Evolutionary conservation across 2,888 invertebrate species (phyloP).

Genomic region (Drosophila koepferae): DNA sequence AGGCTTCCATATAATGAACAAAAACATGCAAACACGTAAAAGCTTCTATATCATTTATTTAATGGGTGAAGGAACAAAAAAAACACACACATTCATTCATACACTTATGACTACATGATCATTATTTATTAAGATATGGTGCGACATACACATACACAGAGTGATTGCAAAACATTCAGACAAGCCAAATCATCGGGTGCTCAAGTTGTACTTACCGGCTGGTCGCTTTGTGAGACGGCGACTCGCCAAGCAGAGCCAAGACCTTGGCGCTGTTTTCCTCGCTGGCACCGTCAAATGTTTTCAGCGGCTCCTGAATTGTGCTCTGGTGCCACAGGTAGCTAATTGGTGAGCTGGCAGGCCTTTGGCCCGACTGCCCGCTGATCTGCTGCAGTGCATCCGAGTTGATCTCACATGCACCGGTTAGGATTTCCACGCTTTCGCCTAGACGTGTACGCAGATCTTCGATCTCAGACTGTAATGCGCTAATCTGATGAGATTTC

Average conservation of each 20-base stretch:
- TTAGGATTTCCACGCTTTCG: constrained; percentile 83
- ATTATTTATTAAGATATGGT: constrained; percentile 1
- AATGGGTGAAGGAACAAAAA: neutral
- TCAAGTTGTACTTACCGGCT: constrained; percentile 69
- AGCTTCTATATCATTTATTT: constrained; percentile 2
- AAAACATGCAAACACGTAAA: neutral
- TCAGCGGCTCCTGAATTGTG: constrained; percentile 84
- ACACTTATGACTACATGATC: constrained; percentile 4
- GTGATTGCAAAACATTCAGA: neutral
- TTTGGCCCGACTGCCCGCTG: constrained; percentile 63
- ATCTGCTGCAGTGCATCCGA: constrained; percentile 61
- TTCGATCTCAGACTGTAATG: constrained; percentile 86
- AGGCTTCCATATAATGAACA: neutral
- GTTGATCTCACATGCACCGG: constrained; percentile 82
- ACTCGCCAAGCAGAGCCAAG: constrained; percentile 53
- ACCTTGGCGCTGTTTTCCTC: constrained; percentile 50
- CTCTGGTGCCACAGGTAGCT: constrained; percentile 86
- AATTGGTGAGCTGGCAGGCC: constrained; percentile 85
- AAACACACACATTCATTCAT: constrained; percentile 1
- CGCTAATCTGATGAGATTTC: constrained; percentile 87
- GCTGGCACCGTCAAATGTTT: constrained; percentile 78
- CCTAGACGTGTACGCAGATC: constrained; percentile 84
- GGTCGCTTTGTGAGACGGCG: constrained; percentile 66
- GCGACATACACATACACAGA: constrained; percentile 1
- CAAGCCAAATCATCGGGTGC: constrained; percentile 23